These are phyloP conservation scores for Menidia beryllina DNA, from an alignment of 2,113 vertebrate genomes.

Conservation along the genomic window DNA sequence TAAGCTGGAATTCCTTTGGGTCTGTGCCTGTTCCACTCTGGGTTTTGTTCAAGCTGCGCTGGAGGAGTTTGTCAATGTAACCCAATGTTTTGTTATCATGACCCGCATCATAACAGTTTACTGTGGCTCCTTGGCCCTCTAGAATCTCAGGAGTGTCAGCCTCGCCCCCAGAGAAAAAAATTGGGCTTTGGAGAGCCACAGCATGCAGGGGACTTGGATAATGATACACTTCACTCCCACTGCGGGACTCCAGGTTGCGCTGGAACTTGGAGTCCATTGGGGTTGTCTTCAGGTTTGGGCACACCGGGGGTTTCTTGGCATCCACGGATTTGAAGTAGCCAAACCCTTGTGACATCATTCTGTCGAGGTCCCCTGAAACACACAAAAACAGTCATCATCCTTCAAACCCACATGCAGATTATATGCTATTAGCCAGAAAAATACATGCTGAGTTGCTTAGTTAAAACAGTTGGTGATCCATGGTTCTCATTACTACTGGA, in stretches of 20 bases:
- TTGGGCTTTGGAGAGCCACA: slow-evolving; percentile 93
- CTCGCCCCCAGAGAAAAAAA: slow-evolving; percentile 83
- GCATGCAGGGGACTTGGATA: slow-evolving; percentile 96
- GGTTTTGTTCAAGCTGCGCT: slow-evolving; percentile 79
- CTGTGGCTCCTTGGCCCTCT: slow-evolving; percentile 40
- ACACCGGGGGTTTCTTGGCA: slow-evolving; percentile 57
- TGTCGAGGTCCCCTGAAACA: slow-evolving; percentile 90
- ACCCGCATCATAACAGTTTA: slow-evolving; percentile 17
- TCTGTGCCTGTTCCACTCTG: slow-evolving; percentile 54
- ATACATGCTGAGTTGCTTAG: slow-evolving; percentile 16
- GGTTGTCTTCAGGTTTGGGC: slow-evolving; percentile 60
- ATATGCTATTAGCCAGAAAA: slow-evolving; percentile 27
- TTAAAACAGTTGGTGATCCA: not conserved
- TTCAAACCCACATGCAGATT: slow-evolving; percentile 11
- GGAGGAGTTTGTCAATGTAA: slow-evolving; percentile 87
- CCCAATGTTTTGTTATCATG: slow-evolving; percentile 75
- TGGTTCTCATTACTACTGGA: not conserved
- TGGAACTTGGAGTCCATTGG: slow-evolving; percentile 86
- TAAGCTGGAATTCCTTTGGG: slow-evolving; percentile 31
- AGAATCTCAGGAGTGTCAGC: slow-evolving; percentile 16
- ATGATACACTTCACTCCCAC: slow-evolving; percentile 88
- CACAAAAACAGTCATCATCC: slow-evolving; percentile 28
- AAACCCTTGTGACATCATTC: slow-evolving; percentile 67
- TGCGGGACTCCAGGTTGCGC: slow-evolving; percentile 86
- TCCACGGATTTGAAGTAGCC: slow-evolving; percentile 75